phyloP scores from a whole-genome alignment of 1,140 invertebrate genomes.

The Lordiphosa mommai region DNA sequence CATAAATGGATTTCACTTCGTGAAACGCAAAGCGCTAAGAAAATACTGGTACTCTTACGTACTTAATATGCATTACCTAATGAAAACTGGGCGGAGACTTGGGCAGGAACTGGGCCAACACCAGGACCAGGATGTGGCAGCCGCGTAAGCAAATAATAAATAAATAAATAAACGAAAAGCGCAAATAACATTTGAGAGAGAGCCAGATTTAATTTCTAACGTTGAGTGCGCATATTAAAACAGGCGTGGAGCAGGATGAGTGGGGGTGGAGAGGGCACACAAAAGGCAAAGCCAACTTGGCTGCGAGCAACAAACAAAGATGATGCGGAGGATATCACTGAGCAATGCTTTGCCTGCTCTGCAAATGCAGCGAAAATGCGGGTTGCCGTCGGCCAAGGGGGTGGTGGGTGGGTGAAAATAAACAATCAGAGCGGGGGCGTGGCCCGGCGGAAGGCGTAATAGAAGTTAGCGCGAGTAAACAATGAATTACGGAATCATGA shows the following conservation, averaged over 20 bases:
- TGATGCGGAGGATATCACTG: slow-evolving; percentile 71
- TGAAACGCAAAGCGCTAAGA: slow-evolving; percentile 9
- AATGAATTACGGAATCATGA: slow-evolving; percentile 79
- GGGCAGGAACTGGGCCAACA: not conserved
- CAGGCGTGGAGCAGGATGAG: slow-evolving; percentile 17
- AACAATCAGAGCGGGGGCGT: slow-evolving; percentile 54
- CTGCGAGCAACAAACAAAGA: slow-evolving; percentile 65
- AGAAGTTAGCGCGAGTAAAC: slow-evolving; percentile 75
- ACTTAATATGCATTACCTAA: slow-evolving; percentile 74
- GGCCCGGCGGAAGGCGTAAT: slow-evolving; percentile 49
- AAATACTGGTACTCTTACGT: slow-evolving; percentile 16
- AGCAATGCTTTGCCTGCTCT: slow-evolving; percentile 20
- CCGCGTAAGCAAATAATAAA: slow-evolving; percentile 74
- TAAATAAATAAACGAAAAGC: slow-evolving; percentile 78
- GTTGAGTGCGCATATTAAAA: slow-evolving; percentile 78
- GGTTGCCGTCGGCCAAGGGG: slow-evolving; percentile 23
- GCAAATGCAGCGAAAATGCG: slow-evolving; percentile 68
- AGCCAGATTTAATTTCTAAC: slow-evolving; percentile 78
- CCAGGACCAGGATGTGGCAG: slow-evolving; percentile 8
- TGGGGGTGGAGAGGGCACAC: not conserved
- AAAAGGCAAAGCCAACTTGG: slow-evolving; percentile 22
- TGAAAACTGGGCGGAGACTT: slow-evolving; percentile 55
- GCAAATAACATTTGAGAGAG: slow-evolving; percentile 73
- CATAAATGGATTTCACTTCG: slow-evolving; percentile 63
- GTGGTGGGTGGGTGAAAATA: slow-evolving; percentile 32